Evolutionary conservation across 1,140 invertebrate species (phyloP).

Genomic region (Mercenaria mercenaria): DNA sequence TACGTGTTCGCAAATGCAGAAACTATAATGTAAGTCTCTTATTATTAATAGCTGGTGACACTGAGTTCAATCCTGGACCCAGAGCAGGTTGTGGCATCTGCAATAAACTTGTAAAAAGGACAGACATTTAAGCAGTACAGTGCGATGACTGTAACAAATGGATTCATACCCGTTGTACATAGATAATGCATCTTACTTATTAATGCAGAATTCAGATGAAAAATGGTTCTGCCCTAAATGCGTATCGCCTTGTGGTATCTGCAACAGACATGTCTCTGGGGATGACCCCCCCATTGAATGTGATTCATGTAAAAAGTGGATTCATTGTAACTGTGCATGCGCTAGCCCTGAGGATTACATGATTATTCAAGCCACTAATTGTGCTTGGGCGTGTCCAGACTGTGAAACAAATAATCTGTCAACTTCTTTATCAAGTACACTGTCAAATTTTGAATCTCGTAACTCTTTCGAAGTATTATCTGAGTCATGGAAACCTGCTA

Average conservation of each 20-base stretch:
- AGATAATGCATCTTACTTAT: background rate
- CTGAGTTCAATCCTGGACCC: background rate
- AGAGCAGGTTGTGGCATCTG: background rate
- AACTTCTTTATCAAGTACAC: background rate
- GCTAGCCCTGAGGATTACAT: background rate
- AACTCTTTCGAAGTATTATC: background rate
- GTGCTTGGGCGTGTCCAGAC: background rate
- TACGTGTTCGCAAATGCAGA: too few relatives aligned
- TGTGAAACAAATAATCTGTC: background rate
- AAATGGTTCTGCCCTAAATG: background rate
- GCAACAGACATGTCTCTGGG: background rate
- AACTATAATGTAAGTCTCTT: too few relatives aligned
- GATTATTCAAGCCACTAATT: background rate
- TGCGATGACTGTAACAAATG: background rate
- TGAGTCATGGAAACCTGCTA: background rate
- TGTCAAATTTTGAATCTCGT: background rate
- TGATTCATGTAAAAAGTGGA: background rate
- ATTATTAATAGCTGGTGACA: background rate
- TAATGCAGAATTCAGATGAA: background rate
- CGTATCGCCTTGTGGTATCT: background rate
- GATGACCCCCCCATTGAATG: background rate
- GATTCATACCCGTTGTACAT: background rate
- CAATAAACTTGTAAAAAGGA: background rate
- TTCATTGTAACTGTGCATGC: background rate
- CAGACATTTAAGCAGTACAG: background rate